Evolutionary conservation across 2,888 invertebrate genomes (phyloP).

Genomic region (Cryptosula pallasiana): DNA sequence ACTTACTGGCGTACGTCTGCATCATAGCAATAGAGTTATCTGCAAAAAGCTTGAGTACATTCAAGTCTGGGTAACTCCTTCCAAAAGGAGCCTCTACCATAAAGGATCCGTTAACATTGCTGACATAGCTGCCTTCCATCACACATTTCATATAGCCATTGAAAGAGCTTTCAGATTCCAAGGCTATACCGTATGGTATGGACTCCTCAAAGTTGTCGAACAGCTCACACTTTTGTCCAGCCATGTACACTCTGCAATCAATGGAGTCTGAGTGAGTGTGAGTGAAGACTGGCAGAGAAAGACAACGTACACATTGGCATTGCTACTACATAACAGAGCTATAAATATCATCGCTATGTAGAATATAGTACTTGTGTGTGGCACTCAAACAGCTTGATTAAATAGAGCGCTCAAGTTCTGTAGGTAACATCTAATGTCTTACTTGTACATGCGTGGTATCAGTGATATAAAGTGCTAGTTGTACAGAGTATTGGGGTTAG

Average conservation of each 20-base stretch:
- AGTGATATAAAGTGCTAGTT: no score
- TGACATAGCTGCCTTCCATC: conserved; percentile 29
- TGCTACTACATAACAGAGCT: neutral
- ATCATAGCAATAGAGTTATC: conserved; percentile 29
- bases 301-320: neutral
- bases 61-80: conserved; percentile 7
- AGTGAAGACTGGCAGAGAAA: no score
- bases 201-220: conserved; percentile 10
- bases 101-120: conserved; percentile 25
- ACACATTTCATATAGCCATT: conserved; percentile 29
- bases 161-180: conserved; percentile 24
- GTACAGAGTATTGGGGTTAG: no score
- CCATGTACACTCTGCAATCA: conserved; percentile 28
- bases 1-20: conserved; percentile 31
- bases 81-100: conserved; percentile 17
- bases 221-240: conserved; percentile 29
- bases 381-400: no score
- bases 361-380: no score
- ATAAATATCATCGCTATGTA: neutral
- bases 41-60: conserved; percentile 25
- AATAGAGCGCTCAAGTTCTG: no score
- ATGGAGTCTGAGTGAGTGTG: no score
- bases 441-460: no score
- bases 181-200: conserved; percentile 26
- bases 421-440: no score